Conservation (phyloP, 2,888 invertebrate species). For the Brassicogethes aeneus region DNA sequence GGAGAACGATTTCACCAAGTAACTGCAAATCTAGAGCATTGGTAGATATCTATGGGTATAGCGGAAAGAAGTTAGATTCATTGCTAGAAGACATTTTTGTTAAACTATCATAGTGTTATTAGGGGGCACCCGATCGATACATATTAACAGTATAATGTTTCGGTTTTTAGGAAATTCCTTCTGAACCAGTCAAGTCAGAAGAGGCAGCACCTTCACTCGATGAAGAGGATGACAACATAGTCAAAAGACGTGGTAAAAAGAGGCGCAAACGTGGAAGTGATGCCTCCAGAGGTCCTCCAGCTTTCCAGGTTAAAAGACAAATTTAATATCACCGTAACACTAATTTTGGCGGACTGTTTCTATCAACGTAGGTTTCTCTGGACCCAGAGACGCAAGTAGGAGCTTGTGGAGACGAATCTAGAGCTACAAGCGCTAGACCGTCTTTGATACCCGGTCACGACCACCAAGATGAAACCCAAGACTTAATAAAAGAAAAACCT, state of each 20-base stretch:
- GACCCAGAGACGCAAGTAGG: slow-evolving; percentile 63
- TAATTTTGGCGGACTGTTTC: too few species aligned
- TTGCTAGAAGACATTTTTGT: too few species aligned
- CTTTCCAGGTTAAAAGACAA: too few species aligned
- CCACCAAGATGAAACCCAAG: slow-evolving; percentile 18
- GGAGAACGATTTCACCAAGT: too few species aligned
- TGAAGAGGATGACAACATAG: slow-evolving; percentile 50
- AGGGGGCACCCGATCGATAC: too few species aligned
- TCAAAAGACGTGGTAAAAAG: slow-evolving; percentile 49
- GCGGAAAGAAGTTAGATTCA: too few species aligned
- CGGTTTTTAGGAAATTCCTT: not conserved
- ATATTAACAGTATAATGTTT: slow-evolving; percentile 1
- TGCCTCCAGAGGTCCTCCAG: slow-evolving; percentile 32
- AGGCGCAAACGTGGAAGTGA: slow-evolving; percentile 39
- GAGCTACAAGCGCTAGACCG: slow-evolving; percentile 57
- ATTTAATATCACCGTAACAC: too few species aligned
- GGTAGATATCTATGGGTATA: too few species aligned
- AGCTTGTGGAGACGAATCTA: slow-evolving; percentile 46
- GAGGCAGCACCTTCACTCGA: slow-evolving; percentile 41
- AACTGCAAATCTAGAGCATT: too few species aligned
- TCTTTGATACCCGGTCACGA: slow-evolving; percentile 47
- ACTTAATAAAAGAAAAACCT: slow-evolving; percentile 8
- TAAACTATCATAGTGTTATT: too few species aligned
- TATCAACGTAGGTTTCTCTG: too few species aligned
- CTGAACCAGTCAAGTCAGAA: slow-evolving; percentile 6